A percentile compares a stretch with the other conserved stretches of the same genome.
These are phyloP conservation scores for Coreoperca whiteheadi DNA, from an alignment of 2,113 vertebrate species.

Conservation along the genomic window DNA sequence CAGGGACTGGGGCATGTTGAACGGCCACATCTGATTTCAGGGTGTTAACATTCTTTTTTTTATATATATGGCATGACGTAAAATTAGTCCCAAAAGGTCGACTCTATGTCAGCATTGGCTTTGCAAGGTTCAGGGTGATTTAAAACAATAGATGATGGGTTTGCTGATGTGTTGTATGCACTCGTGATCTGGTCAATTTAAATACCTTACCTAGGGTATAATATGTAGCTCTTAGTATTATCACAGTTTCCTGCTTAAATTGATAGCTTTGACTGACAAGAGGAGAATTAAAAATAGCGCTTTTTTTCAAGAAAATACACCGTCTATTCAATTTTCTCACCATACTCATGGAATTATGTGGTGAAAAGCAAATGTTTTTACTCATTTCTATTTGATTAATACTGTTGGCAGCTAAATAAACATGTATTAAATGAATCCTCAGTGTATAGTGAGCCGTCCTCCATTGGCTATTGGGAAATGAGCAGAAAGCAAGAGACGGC, in stretches of 20 bases:
- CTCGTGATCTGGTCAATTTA: background rate
- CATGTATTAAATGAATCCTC: conserved; percentile 44
- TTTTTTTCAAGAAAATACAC: background rate
- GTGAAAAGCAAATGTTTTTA: conserved; percentile 13
- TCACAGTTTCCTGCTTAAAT: conserved; percentile 10
- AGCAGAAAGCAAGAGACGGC: conserved; percentile 53
- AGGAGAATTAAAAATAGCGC: background rate
- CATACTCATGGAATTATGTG: background rate
- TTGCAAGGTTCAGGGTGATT: too few relatives aligned
- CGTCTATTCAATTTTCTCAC: background rate
- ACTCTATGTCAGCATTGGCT: too few relatives aligned
- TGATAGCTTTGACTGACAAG: conserved; percentile 22
- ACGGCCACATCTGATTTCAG: too few relatives aligned
- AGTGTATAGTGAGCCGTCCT: conserved; percentile 32
- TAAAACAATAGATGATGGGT: too few relatives aligned
- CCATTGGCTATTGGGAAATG: conserved; percentile 60
- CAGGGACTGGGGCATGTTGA: too few relatives aligned
- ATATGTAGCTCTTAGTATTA: background rate
- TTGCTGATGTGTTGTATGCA: background rate
- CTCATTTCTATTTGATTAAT: conserved; percentile 58
- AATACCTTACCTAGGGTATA: background rate
- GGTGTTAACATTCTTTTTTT: too few relatives aligned
- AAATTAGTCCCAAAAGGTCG: too few relatives aligned
- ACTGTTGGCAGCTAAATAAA: conserved; percentile 46
- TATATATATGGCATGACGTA: too few relatives aligned